These are phyloP conservation scores for Andrena haemorrhoa DNA, from an alignment of 2,888 invertebrate genomes.

Conservation along the genomic window DNA sequence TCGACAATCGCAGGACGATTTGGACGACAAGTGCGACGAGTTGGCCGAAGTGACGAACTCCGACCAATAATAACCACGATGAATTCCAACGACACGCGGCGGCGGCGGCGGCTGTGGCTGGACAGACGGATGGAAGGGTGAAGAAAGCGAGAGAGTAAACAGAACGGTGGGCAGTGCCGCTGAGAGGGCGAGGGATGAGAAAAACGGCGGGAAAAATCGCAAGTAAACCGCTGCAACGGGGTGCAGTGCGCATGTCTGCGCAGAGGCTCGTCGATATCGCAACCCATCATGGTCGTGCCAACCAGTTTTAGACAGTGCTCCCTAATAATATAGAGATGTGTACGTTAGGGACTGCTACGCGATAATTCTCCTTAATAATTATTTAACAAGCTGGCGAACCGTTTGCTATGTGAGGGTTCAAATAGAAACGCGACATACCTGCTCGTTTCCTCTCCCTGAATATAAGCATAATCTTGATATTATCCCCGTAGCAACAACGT, in stretches of 20 bases:
- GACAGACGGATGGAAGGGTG: slow-evolving; percentile 28
- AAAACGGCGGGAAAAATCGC: slow-evolving; percentile 73
- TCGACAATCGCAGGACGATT: slow-evolving; percentile 88
- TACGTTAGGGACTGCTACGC: slow-evolving; percentile 40
- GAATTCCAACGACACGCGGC: slow-evolving; percentile 42
- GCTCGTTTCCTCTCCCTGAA: slow-evolving; percentile 36
- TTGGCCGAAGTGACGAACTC: slow-evolving; percentile 84
- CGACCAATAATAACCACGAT: slow-evolving; percentile 49
- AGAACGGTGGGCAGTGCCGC: slow-evolving; percentile 9
- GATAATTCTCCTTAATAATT: slow-evolving; percentile 30
- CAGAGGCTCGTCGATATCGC: slow-evolving; percentile 70
- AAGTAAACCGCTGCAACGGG: slow-evolving; percentile 39
- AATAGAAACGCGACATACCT: slow-evolving; percentile 43
- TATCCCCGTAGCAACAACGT: slow-evolving; percentile 47
- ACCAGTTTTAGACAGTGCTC: slow-evolving; percentile 57
- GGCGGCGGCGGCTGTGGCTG: slow-evolving; percentile 32
- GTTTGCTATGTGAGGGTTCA: slow-evolving; percentile 13
- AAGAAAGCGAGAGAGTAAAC: slow-evolving; percentile 32
- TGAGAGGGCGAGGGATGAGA: slow-evolving; percentile 41
- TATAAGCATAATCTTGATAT: slow-evolving; percentile 53
- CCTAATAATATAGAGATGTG: slow-evolving; percentile 60
- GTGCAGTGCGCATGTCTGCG: slow-evolving; percentile 65
- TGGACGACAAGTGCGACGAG: slow-evolving; percentile 93
- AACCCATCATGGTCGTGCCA: slow-evolving; percentile 56
- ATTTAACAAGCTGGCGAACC: slow-evolving; percentile 15